Evolutionary conservation across 2,888 invertebrate species (phyloP), one percentile per base, ranked within the genome.

Genomic region (Agrotis puta): DNA sequence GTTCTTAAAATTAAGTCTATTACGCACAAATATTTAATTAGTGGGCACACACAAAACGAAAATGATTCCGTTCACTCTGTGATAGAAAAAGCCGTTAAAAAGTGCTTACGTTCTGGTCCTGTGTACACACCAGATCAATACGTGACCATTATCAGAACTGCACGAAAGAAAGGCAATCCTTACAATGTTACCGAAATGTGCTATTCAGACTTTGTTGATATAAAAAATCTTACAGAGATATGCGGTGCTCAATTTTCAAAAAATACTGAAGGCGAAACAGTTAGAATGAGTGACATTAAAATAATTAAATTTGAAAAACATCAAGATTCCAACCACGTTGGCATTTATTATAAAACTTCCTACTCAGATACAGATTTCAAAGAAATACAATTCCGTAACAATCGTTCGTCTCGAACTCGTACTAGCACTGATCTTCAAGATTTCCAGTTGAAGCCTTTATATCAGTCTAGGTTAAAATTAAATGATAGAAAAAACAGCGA

Each of bases 131-230:
- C 79, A n/a, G 72, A 72, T 27, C 64, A 81, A 63, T 81, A 81
- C 51, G 65, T 79, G 14, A 63, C 70, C 24, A 58, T 74, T 20
- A 81, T 74, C 33, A 74, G 70, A 72, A 74, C 59, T 70, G 80
- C 75, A 65, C 54, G 69, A 65, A 80, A 79, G 64, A 80, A 77
- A 68, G 76, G 78, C 50, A 78, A 73, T 57, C 78, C 78, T 2
- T 78, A 76, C 56, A 78, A 76, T 53, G 75, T 80, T 50, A 77
- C 24, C 22, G 64, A 69, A 77, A 79, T 81, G 77, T 71, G 74
- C 33, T 76, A 61, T 65, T 66, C 67, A 61, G 79, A 82, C 2
- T 80, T 80, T 20, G 3, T 72, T 11, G 63, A 67, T 67, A 59
- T 63, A 39, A 67, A 72, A 72, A 67, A 58, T 59, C 54, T 72